These are phyloP conservation scores for Lithobius niger DNA, from an alignment of 1,140 invertebrate species.

Conservation along the genomic window DNA sequence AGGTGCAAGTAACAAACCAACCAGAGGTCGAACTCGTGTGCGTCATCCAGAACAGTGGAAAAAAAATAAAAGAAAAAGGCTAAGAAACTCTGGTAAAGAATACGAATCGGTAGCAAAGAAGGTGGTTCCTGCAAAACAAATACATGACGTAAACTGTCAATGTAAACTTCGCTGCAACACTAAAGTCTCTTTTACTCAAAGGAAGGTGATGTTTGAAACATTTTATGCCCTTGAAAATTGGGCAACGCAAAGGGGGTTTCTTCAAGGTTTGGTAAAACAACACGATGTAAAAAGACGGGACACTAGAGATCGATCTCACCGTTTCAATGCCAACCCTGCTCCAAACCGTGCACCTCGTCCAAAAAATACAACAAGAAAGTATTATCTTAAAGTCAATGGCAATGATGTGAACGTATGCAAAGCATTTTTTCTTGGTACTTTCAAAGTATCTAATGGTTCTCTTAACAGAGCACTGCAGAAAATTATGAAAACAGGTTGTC, in stretches of 20 bases:
- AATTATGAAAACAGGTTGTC: neutral
- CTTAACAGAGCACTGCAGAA: neutral
- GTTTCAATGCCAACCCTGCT: too few relatives aligned
- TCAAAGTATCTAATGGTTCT: neutral
- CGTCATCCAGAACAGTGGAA: too few relatives aligned
- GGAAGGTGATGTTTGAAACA: too few relatives aligned
- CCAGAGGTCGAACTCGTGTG: neutral
- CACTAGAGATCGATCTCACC: neutral
- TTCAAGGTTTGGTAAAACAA: neutral
- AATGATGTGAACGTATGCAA: neutral
- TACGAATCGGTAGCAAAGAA: neutral
- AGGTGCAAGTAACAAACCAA: neutral
- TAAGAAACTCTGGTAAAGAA: neutral
- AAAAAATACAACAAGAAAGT: too few relatives aligned
- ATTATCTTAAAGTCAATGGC: too few relatives aligned
- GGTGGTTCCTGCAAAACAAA: neutral
- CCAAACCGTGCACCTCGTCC: too few relatives aligned
- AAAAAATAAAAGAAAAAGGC: too few relatives aligned
- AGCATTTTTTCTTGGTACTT: neutral
- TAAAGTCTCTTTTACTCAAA: too few relatives aligned
- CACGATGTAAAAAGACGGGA: neutral
- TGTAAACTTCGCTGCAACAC: too few relatives aligned
- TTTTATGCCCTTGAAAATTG: too few relatives aligned
- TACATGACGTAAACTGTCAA: too few relatives aligned
- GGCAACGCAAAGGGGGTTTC: neutral